Conservation (phyloP, 2,113 vertebrate genomes). For the Scortum barcoo region DNA sequence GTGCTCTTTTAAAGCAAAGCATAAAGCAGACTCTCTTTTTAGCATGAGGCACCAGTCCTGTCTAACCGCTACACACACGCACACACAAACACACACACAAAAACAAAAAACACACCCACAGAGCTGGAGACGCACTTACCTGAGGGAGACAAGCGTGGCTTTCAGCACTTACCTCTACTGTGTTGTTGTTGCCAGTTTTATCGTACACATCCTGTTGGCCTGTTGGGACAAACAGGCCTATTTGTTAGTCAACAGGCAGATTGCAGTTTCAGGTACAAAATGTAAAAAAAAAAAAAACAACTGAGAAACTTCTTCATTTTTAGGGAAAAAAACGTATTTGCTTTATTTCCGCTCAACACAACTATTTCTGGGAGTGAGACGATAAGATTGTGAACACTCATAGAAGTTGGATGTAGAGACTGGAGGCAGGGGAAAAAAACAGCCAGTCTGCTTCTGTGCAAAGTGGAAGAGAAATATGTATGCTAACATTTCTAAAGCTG, state of each 20-base stretch:
- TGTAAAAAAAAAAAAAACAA: background rate
- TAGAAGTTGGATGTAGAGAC: background rate
- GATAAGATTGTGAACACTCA: background rate
- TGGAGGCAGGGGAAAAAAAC: background rate
- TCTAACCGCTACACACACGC: constrained; percentile 15
- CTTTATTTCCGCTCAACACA: too few species aligned
- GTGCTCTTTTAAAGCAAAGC: constrained; percentile 72
- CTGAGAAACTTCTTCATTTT: background rate
- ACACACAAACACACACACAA: constrained; percentile 14
- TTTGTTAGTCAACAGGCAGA: constrained; percentile 44
- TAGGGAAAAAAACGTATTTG: background rate
- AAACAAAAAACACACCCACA: constrained; percentile 39
- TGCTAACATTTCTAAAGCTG: background rate
- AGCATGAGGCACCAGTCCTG: constrained; percentile 47
- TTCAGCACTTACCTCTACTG: constrained; percentile 95
- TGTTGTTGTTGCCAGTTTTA: constrained; percentile 92
- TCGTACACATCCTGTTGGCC: constrained; percentile 92
- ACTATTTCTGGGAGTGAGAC: background rate
- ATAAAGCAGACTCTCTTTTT: constrained; percentile 62
- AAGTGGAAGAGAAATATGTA: background rate
- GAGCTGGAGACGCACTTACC: constrained; percentile 71
- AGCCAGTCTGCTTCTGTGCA: background rate
- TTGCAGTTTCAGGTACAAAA: constrained; percentile 10
- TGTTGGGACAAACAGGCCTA: constrained; percentile 76
- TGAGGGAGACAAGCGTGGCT: constrained; percentile 58